Base-by-base conservation (phyloP, 2,797 vertebrate species). In the Brachyrhaphis roseni region DNA sequence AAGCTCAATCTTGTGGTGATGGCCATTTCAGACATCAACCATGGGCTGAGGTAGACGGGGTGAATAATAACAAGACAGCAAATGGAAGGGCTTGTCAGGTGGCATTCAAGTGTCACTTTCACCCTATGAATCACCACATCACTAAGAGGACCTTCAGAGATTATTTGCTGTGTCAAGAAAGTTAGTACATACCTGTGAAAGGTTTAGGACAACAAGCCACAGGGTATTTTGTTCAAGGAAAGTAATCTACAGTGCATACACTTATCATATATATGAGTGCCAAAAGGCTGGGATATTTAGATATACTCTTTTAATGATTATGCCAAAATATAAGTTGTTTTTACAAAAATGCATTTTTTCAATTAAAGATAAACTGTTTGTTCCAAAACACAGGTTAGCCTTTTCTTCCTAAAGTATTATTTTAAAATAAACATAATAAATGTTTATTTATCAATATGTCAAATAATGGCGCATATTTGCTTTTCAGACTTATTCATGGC, bases 1-100 rank as follows among this genome's bases (percentile, higher is more conserved):
- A 75, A 87, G 71, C 72, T 83, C 71, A 39, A 62, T 77, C 79
- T 85, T 78, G 80, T 87, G 86, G 82, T 84, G 78, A 84, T 74
- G 71, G 78, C 77, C 78, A 84, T 86, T 84, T 89, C 74, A 75
- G 79, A 78, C 49, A n/a, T 64, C 72, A 76, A 76, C 80, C 76
- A 78, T 74, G 41, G 81, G 82, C 53, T 62, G 70, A 79, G 70
- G 55, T 15, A 53, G 83, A 81, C 77, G 87, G 83, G 86, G 62
- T 46, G 87, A 82, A 85, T 92, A 88, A 92, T 90, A 90, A 92
- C 36, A n/a, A 80, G 83, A 85, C 85, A 85, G 87, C 75, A 83
- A 90, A 83, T 79, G 80, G 82, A 82, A 91, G 88, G 83, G 77
- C 84, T 88, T 88, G 84, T 93, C 84, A 87, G 92, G 91, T 90